Percentiles rank a stretch among this genome's conserved stretches.
These are phyloP conservation scores for Sinhomidia bicolor DNA, from an alignment of 2,888 invertebrate genomes.

Conservation along the genomic window DNA sequence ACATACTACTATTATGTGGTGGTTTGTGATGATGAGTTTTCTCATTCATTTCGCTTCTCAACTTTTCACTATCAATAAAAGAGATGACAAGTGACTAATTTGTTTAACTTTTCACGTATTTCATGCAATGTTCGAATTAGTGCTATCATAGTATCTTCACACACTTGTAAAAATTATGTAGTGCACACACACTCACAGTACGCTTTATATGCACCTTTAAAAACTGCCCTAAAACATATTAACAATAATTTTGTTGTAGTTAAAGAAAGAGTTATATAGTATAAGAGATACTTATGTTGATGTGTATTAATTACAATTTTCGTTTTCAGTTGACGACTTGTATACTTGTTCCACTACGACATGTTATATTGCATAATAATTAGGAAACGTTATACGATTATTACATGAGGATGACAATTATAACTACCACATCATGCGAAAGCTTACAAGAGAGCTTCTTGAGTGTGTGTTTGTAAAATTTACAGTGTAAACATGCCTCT, in stretches of 20 bases:
- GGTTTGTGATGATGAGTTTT: neutral
- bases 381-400: neutral
- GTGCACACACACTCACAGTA: neutral
- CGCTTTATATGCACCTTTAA: neutral
- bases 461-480: too few relatives aligned
- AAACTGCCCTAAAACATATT: too few relatives aligned
- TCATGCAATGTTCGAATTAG: neutral
- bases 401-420: too few relatives aligned
- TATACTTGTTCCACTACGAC: too few relatives aligned
- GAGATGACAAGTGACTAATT: neutral
- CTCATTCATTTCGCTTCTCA: neutral
- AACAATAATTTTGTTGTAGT: too few relatives aligned
- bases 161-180: neutral
- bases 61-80: neutral
- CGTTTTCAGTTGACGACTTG: neutral
- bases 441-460: neutral
- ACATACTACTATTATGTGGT: neutral
- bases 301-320: conserved; percentile 4
- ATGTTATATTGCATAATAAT: conserved; percentile 16
- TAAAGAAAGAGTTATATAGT: too few relatives aligned
- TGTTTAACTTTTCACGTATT: neutral
- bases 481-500: too few relatives aligned
- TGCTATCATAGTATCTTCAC: neutral
- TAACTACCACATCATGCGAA: neutral
- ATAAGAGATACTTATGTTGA: too few relatives aligned